Conservation (phyloP, 2,888 invertebrate genomes). For the Druceiella hillmani region DNA sequence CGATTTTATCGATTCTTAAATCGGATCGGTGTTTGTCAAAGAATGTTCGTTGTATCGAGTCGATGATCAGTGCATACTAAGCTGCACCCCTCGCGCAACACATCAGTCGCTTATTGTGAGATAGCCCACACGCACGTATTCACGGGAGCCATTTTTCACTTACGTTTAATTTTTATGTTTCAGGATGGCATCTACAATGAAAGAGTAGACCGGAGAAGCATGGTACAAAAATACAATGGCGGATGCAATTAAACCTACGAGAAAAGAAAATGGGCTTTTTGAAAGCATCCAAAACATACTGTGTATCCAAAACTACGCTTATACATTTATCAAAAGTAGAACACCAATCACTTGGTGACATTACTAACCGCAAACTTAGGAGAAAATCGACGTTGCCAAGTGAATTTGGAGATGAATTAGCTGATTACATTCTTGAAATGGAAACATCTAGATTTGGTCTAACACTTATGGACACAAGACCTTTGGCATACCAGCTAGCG, state of each 20-base stretch:
- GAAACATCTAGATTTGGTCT: constrained; percentile 10
- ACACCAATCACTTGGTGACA: too few species aligned
- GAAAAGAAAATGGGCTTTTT: constrained; percentile 14
- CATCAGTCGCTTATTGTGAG: too few species aligned
- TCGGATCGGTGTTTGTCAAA: too few species aligned
- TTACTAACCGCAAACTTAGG: too few species aligned
- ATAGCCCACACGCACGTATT: too few species aligned
- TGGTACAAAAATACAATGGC: constrained; percentile 12
- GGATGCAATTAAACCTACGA: constrained; percentile 9
- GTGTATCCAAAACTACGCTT: constrained; percentile 13
- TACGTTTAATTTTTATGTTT: too few species aligned
- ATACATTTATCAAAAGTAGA: constrained; percentile 12
- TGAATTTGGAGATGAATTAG: constrained; percentile 12
- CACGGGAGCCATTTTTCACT: too few species aligned
- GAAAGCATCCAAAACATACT: constrained; percentile 12
- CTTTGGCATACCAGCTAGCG: constrained; percentile 12
- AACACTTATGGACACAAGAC: constrained; percentile 6
- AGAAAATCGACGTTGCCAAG: constrained; percentile 12
- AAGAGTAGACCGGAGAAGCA: constrained; percentile 11
- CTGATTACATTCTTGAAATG: constrained; percentile 11
- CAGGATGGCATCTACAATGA: constrained; percentile 8
- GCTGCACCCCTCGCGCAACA: too few species aligned
- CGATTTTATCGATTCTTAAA: too few species aligned
- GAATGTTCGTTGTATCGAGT: too few species aligned
- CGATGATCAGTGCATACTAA: too few species aligned